A percentile compares a stretch with the other conserved stretches of the same genome.
phyloP scores from a whole-genome alignment of 2,113 vertebrate species.

The Pomatostomus ruficeps region DNA sequence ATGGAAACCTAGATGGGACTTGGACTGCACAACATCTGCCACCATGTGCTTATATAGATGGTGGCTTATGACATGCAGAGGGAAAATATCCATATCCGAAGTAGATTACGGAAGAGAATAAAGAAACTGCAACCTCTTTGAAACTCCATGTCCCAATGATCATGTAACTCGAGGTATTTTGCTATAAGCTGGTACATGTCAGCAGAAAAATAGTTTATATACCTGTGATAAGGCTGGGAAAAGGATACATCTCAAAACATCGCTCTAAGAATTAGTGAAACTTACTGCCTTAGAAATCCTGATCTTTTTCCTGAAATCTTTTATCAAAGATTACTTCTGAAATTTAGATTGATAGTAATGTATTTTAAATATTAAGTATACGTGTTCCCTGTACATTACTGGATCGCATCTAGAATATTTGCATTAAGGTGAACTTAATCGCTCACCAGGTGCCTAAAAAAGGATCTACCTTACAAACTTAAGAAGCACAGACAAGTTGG shows the following conservation, averaged over 20 bases:
- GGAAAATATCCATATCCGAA: neutral
- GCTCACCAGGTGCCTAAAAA: neutral
- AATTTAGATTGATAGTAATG: neutral
- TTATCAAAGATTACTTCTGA: neutral
- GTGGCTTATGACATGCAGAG: neutral
- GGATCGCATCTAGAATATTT: neutral
- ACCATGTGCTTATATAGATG: fast-evolving
- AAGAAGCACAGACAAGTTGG: neutral
- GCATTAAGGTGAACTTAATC: neutral
- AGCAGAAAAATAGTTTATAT: neutral
- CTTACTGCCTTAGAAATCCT: neutral
- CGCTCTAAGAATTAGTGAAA: neutral
- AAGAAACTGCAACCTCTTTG: neutral
- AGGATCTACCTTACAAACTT: neutral
- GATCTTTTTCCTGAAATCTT: neutral
- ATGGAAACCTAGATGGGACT: neutral
- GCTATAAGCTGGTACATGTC: fast-evolving
- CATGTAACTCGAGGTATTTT: fast-evolving
- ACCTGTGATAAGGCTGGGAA: neutral
- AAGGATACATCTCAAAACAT: neutral
- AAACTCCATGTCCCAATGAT: neutral
- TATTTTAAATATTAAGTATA: neutral
- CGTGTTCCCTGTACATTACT: neutral
- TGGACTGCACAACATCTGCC: neutral
- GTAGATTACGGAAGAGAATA: neutral